A percentile compares a stretch with the other conserved stretches of the same genome.
Evolutionary conservation across 2,888 invertebrate genomes (phyloP).

Genomic region (Rotaria macrura): DNA sequence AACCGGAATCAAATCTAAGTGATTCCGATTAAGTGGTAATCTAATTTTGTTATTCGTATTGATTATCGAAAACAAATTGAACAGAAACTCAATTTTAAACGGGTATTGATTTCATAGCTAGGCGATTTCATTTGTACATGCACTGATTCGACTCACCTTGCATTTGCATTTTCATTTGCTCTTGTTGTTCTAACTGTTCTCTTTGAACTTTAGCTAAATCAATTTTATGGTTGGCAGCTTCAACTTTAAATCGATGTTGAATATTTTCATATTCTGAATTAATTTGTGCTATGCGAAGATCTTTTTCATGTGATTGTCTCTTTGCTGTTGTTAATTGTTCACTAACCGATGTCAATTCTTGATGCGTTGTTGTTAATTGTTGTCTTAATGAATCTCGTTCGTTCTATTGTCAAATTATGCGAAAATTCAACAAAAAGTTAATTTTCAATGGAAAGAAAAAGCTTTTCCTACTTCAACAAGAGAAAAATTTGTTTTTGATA

Average conservation of each 20-base stretch:
- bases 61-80: too few species aligned
- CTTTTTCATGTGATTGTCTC: background rate
- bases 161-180: background rate
- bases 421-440: background rate
- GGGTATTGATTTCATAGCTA: too few species aligned
- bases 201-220: conserved; percentile 7
- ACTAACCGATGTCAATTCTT: background rate
- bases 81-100: too few species aligned
- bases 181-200: background rate
- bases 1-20: too few species aligned
- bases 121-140: too few species aligned
- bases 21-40: too few species aligned
- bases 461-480: conserved; percentile 17
- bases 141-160: background rate
- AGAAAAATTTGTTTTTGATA: conserved; percentile 22
- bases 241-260: conserved; percentile 1
- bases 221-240: conserved; percentile 17
- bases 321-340: background rate
- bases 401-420: background rate
- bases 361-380: background rate
- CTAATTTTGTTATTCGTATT: too few species aligned
- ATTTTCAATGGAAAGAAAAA: too few species aligned
- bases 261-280: background rate
- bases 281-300: background rate
- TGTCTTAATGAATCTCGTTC: background rate